Conservation (phyloP, 2,888 invertebrate species). For the Aquatica leii region DNA sequence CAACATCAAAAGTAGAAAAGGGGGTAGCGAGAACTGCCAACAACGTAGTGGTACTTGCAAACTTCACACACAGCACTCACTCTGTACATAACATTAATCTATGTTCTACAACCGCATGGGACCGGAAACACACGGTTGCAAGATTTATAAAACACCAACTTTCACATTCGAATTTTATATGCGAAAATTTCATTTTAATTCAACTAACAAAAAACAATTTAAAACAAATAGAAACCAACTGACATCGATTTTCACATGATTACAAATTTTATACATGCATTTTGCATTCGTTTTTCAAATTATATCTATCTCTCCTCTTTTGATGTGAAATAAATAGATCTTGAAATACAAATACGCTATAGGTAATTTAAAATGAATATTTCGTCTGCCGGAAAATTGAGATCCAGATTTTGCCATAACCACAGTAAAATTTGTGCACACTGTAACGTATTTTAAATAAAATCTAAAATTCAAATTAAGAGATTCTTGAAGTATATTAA, state of each 20-base stretch:
- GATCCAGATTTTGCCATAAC: slow-evolving; percentile 25
- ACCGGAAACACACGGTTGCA: slow-evolving; percentile 22
- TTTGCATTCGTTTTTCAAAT: not conserved
- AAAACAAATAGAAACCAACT: slow-evolving; percentile 23
- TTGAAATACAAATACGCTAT: slow-evolving; percentile 26
- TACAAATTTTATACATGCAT: slow-evolving; percentile 1
- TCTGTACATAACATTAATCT: slow-evolving; percentile 34
- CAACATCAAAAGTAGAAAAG: slow-evolving; percentile 28
- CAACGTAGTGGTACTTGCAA: slow-evolving; percentile 6
- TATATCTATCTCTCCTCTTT: too few relatives aligned
- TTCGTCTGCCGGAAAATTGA: slow-evolving; percentile 28
- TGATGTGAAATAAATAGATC: slow-evolving; percentile 24
- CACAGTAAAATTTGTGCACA: slow-evolving; percentile 31
- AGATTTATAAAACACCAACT: slow-evolving; percentile 17
- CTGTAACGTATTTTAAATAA: slow-evolving; percentile 31
- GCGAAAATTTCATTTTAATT: slow-evolving; percentile 37
- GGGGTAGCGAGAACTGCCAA: slow-evolving; percentile 18
- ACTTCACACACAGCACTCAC: slow-evolving; percentile 23
- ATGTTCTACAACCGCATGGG: slow-evolving; percentile 35
- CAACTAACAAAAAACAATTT: slow-evolving; percentile 35
- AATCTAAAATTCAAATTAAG: slow-evolving; percentile 36
- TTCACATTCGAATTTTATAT: slow-evolving; percentile 47
- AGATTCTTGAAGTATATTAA: slow-evolving; percentile 30
- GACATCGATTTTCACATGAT: slow-evolving; percentile 19
- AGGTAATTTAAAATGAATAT: slow-evolving; percentile 31